phyloP scores from a whole-genome alignment of 2,113 vertebrate species.

The Fulmarus glacialis region DNA sequence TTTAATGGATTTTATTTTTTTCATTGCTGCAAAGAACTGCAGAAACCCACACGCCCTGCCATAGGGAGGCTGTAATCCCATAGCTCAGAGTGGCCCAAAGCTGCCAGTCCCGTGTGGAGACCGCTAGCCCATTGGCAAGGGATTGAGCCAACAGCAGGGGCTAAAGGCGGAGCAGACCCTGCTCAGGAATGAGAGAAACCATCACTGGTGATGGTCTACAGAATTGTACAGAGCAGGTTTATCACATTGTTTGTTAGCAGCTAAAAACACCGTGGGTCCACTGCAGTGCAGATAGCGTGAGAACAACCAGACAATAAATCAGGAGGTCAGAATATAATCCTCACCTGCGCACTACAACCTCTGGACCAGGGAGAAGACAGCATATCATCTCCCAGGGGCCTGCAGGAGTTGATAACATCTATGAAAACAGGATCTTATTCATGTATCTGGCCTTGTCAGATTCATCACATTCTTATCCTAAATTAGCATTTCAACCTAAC shows the following conservation, averaged over 20 bases:
- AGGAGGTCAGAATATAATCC: neutral
- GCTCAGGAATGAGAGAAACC: neutral
- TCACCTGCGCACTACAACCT: neutral
- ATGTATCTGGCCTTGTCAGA: neutral
- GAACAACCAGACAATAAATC: neutral
- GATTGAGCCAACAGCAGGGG: neutral
- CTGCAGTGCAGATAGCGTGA: accelerated
- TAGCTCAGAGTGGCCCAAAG: neutral
- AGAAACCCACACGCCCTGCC: neutral
- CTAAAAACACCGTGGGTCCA: neutral
- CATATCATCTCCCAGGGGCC: neutral
- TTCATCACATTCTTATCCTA: neutral
- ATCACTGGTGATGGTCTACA: neutral
- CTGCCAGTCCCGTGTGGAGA: too few species aligned
- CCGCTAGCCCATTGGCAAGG: neutral
- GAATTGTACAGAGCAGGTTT: neutral
- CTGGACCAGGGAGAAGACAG: neutral
- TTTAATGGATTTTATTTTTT: neutral
- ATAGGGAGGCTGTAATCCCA: neutral
- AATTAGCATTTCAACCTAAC: neutral
- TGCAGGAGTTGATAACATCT: neutral
- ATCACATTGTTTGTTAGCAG: accelerated
- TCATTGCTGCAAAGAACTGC: neutral
- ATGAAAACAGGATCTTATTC: neutral
- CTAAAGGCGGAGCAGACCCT: neutral